These are phyloP conservation scores for Amphipyra berbera DNA, from an alignment of 2,888 invertebrate species.

Conservation along the genomic window DNA sequence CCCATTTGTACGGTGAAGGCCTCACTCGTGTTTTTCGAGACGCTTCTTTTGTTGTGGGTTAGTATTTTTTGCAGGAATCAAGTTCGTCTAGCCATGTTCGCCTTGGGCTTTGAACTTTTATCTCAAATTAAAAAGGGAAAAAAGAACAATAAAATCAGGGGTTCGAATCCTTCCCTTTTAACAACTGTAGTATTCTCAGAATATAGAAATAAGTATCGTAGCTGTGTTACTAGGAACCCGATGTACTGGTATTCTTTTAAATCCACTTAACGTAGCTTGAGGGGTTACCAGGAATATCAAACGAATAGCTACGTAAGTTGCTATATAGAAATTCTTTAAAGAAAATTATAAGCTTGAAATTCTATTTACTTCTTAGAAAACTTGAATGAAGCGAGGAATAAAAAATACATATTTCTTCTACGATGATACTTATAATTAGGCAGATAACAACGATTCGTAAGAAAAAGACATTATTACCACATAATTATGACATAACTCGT, in stretches of 20 bases:
- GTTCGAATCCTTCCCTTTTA: too few species aligned
- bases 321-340: background rate
- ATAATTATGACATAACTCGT: constrained; percentile 46
- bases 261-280: background rate
- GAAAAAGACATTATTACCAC: constrained; percentile 34
- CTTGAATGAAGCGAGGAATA: background rate
- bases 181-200: too few species aligned
- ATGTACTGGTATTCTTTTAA: background rate
- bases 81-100: too few species aligned
- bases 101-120: too few species aligned
- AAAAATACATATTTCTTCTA: background rate
- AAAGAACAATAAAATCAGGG: too few species aligned
- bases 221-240: too few species aligned
- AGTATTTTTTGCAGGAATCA: too few species aligned
- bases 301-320: background rate
- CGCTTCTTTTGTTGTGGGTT: too few species aligned
- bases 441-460: constrained; percentile 23
- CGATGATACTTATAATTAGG: constrained; percentile 6
- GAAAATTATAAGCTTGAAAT: background rate
- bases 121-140: too few species aligned
- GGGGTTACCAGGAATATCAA: background rate
- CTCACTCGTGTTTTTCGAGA: too few species aligned
- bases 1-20: too few species aligned
- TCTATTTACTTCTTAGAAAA: background rate
- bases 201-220: too few species aligned